Evolutionary conservation across 2,113 vertebrate genomes (phyloP).

Genomic region (Myrmophylax atrothorax): DNA sequence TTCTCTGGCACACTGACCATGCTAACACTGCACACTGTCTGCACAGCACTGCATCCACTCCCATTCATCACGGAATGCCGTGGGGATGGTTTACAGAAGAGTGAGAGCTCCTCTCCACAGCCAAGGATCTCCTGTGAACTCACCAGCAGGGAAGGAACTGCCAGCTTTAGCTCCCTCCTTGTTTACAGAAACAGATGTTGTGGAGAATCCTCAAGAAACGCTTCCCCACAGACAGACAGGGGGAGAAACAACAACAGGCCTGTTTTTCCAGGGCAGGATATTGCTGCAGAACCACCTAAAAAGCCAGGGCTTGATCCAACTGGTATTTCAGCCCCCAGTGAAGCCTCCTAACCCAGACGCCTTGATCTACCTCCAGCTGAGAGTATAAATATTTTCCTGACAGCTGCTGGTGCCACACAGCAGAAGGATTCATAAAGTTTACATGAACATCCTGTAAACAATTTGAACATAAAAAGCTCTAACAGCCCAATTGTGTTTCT

Average conservation of each 20-base stretch:
- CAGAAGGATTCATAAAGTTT: slow-evolving; percentile 81
- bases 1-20: fast-evolving
- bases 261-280: background rate
- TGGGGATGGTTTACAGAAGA: background rate
- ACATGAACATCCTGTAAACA: slow-evolving; percentile 78
- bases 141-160: background rate
- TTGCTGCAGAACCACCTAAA: background rate
- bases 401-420: slow-evolving; percentile 74
- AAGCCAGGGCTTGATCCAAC: slow-evolving; percentile 1
- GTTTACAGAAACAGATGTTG: slow-evolving; percentile 37
- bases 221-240: background rate
- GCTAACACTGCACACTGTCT: background rate
- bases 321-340: background rate
- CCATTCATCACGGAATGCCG: fast-evolving
- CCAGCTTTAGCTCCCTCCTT: background rate
- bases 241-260: background rate
- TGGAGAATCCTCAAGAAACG: slow-evolving; percentile 14
- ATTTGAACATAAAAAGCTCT: slow-evolving; percentile 72
- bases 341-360: slow-evolving; percentile 20
- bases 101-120: background rate
- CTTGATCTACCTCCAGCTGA: slow-evolving; percentile 61
- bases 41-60: fast-evolving
- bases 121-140: background rate
- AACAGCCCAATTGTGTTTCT: slow-evolving; percentile 67
- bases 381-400: slow-evolving; percentile 72